Percentiles rank a stretch among this genome's conserved stretches.
phyloP scores from a whole-genome alignment of 2,888 invertebrate species.

The Nomada fucata region DNA sequence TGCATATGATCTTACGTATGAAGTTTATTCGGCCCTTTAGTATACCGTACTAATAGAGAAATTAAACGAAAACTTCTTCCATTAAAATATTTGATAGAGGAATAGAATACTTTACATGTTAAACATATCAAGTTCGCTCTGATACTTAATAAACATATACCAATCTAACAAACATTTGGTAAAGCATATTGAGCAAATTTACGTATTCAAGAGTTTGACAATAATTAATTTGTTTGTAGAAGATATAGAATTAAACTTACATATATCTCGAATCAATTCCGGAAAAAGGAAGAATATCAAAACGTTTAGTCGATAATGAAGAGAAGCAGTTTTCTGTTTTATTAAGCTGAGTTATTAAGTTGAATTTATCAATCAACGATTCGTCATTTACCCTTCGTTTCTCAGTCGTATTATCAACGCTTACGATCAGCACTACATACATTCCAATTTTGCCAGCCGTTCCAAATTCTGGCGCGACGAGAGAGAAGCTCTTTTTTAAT shows the following conservation, averaged over 20 bases:
- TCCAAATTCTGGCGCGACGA: conserved; percentile 24
- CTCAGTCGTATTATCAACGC: conserved; percentile 40
- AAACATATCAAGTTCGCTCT: neutral
- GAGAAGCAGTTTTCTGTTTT: neutral
- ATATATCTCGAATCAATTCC: neutral
- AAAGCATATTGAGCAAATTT: too few species aligned
- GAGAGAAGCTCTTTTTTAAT: conserved; percentile 29
- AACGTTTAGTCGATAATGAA: neutral
- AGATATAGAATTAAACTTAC: neutral
- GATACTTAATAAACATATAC: neutral
- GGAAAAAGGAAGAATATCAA: too few species aligned
- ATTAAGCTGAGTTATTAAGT: too few species aligned
- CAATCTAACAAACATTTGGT: too few species aligned
- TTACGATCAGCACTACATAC: conserved; percentile 31
- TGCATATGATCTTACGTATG: too few species aligned
- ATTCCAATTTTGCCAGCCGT: conserved; percentile 57
- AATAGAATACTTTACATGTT: neutral
- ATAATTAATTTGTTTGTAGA: neutral
- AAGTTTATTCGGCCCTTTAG: too few species aligned
- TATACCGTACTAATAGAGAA: too few species aligned
- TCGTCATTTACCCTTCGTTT: conserved; percentile 39
- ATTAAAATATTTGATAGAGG: neutral
- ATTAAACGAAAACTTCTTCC: too few species aligned
- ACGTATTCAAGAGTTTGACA: too few species aligned
- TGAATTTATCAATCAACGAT: conserved; percentile 51